Base-by-base conservation (phyloP, 35 echinoderm and acorn worm species). In the Ophiothrix spiculata region DNA sequence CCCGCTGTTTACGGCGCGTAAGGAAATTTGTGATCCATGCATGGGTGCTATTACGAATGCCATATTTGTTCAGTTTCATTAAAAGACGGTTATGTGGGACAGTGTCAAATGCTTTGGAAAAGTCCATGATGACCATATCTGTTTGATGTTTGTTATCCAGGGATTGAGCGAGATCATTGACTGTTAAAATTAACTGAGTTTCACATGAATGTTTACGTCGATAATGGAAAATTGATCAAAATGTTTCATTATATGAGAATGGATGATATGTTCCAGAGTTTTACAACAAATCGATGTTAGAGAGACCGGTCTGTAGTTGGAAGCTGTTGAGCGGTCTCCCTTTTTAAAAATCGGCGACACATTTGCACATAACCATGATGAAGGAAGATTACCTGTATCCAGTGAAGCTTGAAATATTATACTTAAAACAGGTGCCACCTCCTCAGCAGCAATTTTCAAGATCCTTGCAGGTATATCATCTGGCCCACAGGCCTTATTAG, bases 151-250 rank as follows among this genome's bases (percentile, higher is more conserved):
- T 69, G 8, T 69, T 69, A 28, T 69, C 23, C 3, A 69, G 3
- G 4, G 60, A 69, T 15, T 12, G 60, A 2, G 85, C 85, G 40
- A 87, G 40, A 40, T 87, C 85, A n/a, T 87, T 38, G 2, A 87
- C 45, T 0, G 85, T 87, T n/a, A 79, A 16, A 1, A 79, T 12
- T 4, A 79, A 17, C 15, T 87, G 85, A 13, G 83, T 75, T n/a
- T 74, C 56, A 85, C 83, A 85, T 31, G 83, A 85, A 37, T 40
- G 83, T 85, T 56, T 74, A 14, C n/a, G 29, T 29, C 83, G 31
- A 15, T 75, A 85, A 37, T 35, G 33, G 34, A 36, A 78, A 36
- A 78, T 8, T 4, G 13, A 78, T 37, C 33, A 15, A 78, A 78
- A 35, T 78, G 76, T 4, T 36, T 78, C 76, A 37, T 4, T 28